phyloP scores from a whole-genome alignment of 2,888 invertebrate species.

The Carabus problematicus region DNA sequence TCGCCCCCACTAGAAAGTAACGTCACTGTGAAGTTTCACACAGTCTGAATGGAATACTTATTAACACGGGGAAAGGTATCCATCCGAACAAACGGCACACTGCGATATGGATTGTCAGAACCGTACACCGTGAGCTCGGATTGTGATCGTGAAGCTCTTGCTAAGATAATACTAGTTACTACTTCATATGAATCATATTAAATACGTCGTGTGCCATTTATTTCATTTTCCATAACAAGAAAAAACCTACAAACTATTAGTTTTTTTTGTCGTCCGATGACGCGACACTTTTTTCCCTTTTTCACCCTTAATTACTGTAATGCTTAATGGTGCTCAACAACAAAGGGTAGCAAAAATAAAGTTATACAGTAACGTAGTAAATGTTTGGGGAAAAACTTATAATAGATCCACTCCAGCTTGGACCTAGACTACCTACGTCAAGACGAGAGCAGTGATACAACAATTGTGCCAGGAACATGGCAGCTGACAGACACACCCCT shows the following conservation, averaged over 20 bases:
- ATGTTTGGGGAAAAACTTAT: too few species aligned
- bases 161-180: neutral
- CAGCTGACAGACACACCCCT: conserved; percentile 35
- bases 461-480: too few species aligned
- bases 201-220: conserved; percentile 23
- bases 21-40: conserved; percentile 8
- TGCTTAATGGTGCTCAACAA: too few species aligned
- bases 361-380: too few species aligned
- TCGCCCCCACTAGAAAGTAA: neutral
- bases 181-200: conserved; percentile 17
- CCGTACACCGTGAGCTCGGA: neutral
- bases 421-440: too few species aligned
- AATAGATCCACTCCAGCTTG: too few species aligned
- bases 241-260: conserved; percentile 33
- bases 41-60: conserved; percentile 26
- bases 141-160: neutral
- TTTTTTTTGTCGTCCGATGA: conserved; percentile 25
- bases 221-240: conserved; percentile 32
- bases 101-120: too few species aligned
- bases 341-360: too few species aligned
- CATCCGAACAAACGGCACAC: conserved; percentile 3
- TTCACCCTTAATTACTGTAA: conserved; percentile 27
- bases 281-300: conserved; percentile 28
- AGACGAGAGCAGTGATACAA: too few species aligned
- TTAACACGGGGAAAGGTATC: conserved; percentile 19